phyloP scores from a whole-genome alignment of 1,140 invertebrate genomes.

The Ooceraea biroi region DNA sequence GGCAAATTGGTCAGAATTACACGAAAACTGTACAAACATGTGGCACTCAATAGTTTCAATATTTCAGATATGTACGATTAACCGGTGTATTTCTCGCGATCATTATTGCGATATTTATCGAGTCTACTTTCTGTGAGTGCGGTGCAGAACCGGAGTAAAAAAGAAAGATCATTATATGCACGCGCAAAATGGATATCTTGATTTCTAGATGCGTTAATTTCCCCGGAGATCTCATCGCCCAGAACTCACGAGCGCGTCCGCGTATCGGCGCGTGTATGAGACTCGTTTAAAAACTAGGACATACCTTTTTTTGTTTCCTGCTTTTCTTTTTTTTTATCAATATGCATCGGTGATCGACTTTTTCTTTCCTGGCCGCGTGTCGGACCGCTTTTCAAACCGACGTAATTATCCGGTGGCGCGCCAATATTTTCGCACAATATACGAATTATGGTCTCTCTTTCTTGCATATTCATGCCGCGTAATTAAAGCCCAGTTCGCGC shows the following conservation, averaged over 20 bases:
- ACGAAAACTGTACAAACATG: background rate
- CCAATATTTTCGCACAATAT: slow-evolving; percentile 59
- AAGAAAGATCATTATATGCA: slow-evolving; percentile 57
- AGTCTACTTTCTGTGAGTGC: slow-evolving; percentile 45
- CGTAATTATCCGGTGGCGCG: slow-evolving; percentile 53
- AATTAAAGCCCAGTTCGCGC: slow-evolving; percentile 42
- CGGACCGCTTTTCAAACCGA: slow-evolving; percentile 37
- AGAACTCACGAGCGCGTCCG: slow-evolving; percentile 59
- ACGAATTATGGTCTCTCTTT: slow-evolving; percentile 47
- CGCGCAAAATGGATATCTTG: slow-evolving; percentile 57
- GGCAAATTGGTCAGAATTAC: background rate
- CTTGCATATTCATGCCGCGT: slow-evolving; percentile 56
- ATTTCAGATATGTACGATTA: slow-evolving; percentile 25
- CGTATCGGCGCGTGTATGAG: slow-evolving; percentile 35
- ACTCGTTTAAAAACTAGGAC: slow-evolving; percentile 61
- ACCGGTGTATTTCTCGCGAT: slow-evolving; percentile 39
- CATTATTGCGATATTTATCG: slow-evolving; percentile 47
- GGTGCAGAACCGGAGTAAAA: slow-evolving; percentile 34
- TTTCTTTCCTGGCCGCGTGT: slow-evolving; percentile 27
- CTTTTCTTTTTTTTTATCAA: slow-evolving; percentile 9
- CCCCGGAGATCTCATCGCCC: slow-evolving; percentile 59
- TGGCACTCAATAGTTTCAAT: slow-evolving; percentile 14
- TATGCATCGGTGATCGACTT: slow-evolving; percentile 59
- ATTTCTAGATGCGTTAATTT: slow-evolving; percentile 71
- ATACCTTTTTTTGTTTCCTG: background rate